Evolutionary conservation across 1,140 invertebrate genomes (phyloP), one percentile per base, ranked within the genome.

Genomic region (Drosophila pandora): DNA sequence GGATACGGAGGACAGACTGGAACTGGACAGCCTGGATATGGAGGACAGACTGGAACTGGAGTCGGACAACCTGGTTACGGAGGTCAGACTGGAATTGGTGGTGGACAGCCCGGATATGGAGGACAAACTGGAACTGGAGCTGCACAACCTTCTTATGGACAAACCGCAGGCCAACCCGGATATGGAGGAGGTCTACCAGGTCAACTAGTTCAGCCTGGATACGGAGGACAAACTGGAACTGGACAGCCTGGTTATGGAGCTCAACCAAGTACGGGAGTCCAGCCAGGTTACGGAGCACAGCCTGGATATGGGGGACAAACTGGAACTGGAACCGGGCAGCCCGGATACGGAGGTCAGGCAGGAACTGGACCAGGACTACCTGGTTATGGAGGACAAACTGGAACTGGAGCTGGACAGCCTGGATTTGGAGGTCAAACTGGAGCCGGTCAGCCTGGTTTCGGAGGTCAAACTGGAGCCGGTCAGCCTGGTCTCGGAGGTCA

Each of bases 331-430:
- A 21, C 9, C 1, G 32, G 25, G 4, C 61, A 58, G 49, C 7
- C 32, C 1, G 57, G 62, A 5, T 50, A 32, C 7, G 60, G 45
- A 4, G 55, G 56, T 7, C 70, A 69, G 21, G 32, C 68, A 2
- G 67, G 72, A 4, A 48, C 52, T 6, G 73, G 75, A 22, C 0
- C 7, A 2, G 34, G 34, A 2, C 78, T 69, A 8, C 50, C 72
- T 13, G 71, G 59, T 23, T n/a, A 9, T 10, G 67, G 53, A 2
- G 62, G 61, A 1, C 65, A 63, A 25, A 17, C 55, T 0, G 62
- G 61, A 4, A 21, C 17, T 2, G 58, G 34, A 5, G 7, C 25
- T 6, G 34, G 23, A 2, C 50, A 43, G 3, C 50, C 34, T 1
- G 53, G 58, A 8, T 39, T 3, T 30, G 48, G 25, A 28, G 48